Conservation (phyloP, 2,888 invertebrate genomes). For the Zaprionus lineosus region DNA sequence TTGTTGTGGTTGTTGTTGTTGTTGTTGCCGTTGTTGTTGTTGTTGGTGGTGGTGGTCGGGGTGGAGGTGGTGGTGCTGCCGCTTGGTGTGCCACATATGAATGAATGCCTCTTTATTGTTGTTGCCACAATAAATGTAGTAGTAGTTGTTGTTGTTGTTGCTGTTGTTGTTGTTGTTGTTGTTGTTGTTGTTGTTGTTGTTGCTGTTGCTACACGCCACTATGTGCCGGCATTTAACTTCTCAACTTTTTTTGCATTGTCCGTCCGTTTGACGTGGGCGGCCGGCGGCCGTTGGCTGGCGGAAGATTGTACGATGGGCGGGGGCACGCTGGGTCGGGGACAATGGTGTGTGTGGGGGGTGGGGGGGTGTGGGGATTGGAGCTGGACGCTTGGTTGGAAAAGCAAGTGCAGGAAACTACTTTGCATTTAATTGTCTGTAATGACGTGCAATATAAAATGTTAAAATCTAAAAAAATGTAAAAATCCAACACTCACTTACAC, state of each 20-base stretch:
- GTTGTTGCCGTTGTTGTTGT: constrained; percentile 27
- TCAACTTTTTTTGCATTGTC: constrained; percentile 71
- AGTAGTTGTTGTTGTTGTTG: constrained; percentile 34
- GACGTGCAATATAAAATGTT: constrained; percentile 83
- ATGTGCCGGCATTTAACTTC: constrained; percentile 78
- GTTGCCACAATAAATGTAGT: constrained; percentile 7
- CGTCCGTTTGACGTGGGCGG: constrained; percentile 58
- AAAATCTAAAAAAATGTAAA: constrained; percentile 77
- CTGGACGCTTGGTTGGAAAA: constrained; percentile 61
- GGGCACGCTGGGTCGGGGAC: not conserved
- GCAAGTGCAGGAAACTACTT: constrained; percentile 83
- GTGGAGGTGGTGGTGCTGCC: constrained; percentile 45
- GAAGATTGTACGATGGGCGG: constrained; percentile 21
- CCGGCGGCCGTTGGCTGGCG: not conserved
- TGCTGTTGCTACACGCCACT: constrained; percentile 67
- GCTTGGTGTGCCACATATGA: constrained; percentile 69
- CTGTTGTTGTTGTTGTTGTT: constrained; percentile 41
- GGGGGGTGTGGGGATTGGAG: constrained; percentile 11
- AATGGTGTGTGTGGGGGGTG: constrained; percentile 18
- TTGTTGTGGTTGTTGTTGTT: constrained; percentile 38
- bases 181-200: constrained; percentile 15
- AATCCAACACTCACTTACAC: constrained; percentile 36
- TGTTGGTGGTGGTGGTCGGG: too few species aligned
- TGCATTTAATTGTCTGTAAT: constrained; percentile 84
- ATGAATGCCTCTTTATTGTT: constrained; percentile 64